Evolutionary conservation across 92 coral and sea anemone species (phyloP), one percentile per base, ranked within the genome.

Genomic region (Bergia sp.): DNA sequence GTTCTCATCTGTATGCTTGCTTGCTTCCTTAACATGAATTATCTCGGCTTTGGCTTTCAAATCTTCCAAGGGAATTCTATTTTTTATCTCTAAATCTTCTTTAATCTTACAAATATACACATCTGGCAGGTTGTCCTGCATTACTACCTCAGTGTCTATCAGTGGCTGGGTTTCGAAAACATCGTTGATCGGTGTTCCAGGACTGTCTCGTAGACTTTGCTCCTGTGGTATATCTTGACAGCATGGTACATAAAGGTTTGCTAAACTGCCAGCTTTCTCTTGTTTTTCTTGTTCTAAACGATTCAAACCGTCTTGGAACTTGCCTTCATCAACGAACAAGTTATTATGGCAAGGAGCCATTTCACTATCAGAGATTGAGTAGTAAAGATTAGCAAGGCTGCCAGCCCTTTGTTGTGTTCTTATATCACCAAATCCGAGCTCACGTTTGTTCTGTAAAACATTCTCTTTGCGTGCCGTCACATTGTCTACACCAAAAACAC

Each of bases 381-480:
- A 37, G 53, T 69, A 84, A 36, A 84, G 57, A 71, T 84, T 84
- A 12, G 87, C 86, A 82, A 82, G 86, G 86, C 86, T 82, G 76
- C 86, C 86, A 38, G 86, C 86, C n/a, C 40, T 58, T 41, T 82
- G 76, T 45, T 82, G 86, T 64, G 69, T 82, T 65, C 57, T 64
- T 37, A 82, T 64, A 40, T 20, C 86, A 82, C 67, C 57, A 7
- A 65, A 82, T 41, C 76, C 86, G 2, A 65, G 76, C 76, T 82
- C 53, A 65, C 43, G 75, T 65, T 49, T 82, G 37, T 64, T 39
- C 45, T 82, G 49, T 1, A 65, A 82, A 64, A 64, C 75, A 61
- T 8, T 11, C 53, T 39, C 58, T 76, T 41, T 82, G 38, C 55
- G 18, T 16, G 55, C 39, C 29, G 55, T 4, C 76, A 65, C 20